These are phyloP conservation scores for Aromia moschata DNA, from an alignment of 2,888 invertebrate genomes.

Conservation along the genomic window DNA sequence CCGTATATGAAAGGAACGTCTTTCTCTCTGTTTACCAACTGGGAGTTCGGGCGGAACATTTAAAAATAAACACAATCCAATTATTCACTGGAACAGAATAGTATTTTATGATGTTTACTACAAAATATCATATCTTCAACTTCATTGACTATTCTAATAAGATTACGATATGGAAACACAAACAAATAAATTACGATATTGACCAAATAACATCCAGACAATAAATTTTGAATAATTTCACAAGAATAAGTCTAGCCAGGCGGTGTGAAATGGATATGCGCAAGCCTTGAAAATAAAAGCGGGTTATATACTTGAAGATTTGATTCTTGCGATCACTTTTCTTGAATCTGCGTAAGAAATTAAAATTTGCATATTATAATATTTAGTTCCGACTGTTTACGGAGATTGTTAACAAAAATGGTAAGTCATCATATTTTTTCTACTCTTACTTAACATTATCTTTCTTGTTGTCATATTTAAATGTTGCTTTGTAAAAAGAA, in stretches of 20 bases:
- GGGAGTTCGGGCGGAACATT: too few relatives aligned
- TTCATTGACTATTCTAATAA: slow-evolving; percentile 6
- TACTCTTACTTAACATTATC: background rate
- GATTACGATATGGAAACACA: slow-evolving; percentile 7
- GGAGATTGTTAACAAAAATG: slow-evolving; percentile 7
- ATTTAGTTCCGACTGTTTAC: background rate
- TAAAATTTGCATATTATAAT: slow-evolving; percentile 11
- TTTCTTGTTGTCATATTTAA: too few relatives aligned
- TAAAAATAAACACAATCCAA: too few relatives aligned
- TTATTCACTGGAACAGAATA: too few relatives aligned
- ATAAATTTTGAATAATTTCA: slow-evolving; percentile 22
- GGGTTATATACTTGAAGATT: slow-evolving; percentile 27
- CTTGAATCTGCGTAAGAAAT: slow-evolving; percentile 21
- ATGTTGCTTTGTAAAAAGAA: background rate
- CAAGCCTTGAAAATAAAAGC: slow-evolving; percentile 26
- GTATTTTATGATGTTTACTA: slow-evolving; percentile 9
- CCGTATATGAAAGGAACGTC: too few relatives aligned
- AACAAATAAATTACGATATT: slow-evolving; percentile 16
- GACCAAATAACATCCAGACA: slow-evolving; percentile 12
- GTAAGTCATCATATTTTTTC: slow-evolving; percentile 4
- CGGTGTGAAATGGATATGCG: slow-evolving; percentile 10
- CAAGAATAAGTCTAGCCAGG: slow-evolving; percentile 6
- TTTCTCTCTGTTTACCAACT: too few relatives aligned
- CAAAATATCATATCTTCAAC: slow-evolving; percentile 5
- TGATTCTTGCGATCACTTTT: slow-evolving; percentile 25